Evolutionary conservation across 2,888 invertebrate genomes (phyloP).

Genomic region (Andrena praecox): DNA sequence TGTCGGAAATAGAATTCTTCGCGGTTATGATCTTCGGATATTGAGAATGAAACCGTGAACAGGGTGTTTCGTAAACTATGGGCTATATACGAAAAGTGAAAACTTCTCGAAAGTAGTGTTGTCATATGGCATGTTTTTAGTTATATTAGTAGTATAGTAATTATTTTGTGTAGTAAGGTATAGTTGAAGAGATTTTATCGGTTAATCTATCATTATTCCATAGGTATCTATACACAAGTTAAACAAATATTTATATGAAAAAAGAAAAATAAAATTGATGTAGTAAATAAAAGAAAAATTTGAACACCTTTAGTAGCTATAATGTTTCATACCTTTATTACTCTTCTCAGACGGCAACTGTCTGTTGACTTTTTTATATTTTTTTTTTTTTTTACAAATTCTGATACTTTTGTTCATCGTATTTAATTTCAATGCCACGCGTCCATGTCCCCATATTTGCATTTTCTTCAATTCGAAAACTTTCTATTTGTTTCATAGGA

Average conservation of each 20-base stretch:
- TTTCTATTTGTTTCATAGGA: neutral
- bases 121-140: slow-evolving; percentile 9
- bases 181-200: slow-evolving; percentile 16
- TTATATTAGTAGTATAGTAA: slow-evolving; percentile 4
- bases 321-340: neutral
- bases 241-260: slow-evolving; percentile 34
- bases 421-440: too few species aligned
- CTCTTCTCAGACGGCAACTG: too few species aligned
- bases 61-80: neutral
- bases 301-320: slow-evolving; percentile 12
- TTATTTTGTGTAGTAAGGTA: slow-evolving; percentile 12
- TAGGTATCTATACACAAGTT: slow-evolving; percentile 20
- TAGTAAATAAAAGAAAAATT: slow-evolving; percentile 30
- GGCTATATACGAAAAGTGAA: neutral
- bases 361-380: too few species aligned
- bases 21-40: neutral
- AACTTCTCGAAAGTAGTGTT: slow-evolving; percentile 16
- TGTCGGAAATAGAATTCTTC: slow-evolving; percentile 16
- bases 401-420: too few species aligned
- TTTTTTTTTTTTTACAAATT: too few species aligned
- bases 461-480: neutral
- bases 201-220: slow-evolving; percentile 23
- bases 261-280: slow-evolving; percentile 16
- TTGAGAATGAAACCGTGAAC: neutral
- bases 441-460: too few species aligned